phyloP scores from a whole-genome alignment of 2,113 vertebrate genomes.

The Platichthys flesus region DNA sequence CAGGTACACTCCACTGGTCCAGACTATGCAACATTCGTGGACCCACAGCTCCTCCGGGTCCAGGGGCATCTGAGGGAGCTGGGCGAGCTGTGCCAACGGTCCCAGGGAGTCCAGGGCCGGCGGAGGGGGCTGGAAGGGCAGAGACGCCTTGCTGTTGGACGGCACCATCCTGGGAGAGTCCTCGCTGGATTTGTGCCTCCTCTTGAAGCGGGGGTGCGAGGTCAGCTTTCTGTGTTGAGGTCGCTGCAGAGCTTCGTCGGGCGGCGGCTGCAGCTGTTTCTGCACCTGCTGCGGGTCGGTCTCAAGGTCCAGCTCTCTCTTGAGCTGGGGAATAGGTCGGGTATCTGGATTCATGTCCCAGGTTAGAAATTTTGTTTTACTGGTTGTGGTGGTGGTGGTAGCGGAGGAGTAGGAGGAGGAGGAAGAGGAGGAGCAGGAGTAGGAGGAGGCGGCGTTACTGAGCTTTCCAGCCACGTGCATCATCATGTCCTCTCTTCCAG shows the following conservation, averaged over 20 bases:
- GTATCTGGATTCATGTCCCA: constrained; percentile 79
- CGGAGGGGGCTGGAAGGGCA: constrained; percentile 88
- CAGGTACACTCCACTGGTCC: constrained; percentile 98
- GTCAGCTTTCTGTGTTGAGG: constrained; percentile 90
- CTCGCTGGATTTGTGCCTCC: constrained; percentile 95
- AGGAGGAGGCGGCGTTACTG: constrained; percentile 53
- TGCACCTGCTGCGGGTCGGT: constrained; percentile 45
- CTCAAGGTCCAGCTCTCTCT: constrained; percentile 72
- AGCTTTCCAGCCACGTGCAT: constrained; percentile 41
- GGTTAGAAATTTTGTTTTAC: constrained; percentile 78
- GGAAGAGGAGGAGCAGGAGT: constrained; percentile 57
- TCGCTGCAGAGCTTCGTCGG: constrained; percentile 83
- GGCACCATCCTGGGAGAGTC: constrained; percentile 89
- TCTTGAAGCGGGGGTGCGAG: constrained; percentile 94
- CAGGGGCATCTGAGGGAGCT: constrained; percentile 98
- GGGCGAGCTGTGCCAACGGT: constrained; percentile 91
- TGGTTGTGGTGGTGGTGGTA: constrained; percentile 74
- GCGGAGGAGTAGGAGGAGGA: constrained; percentile 24
- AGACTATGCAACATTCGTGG: constrained; percentile 96
- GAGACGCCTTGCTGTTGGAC: constrained; percentile 88
- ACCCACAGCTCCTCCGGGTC: constrained; percentile 99
- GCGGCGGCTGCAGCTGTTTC: constrained; percentile 70
- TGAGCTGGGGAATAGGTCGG: constrained; percentile 65
- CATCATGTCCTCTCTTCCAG: constrained; percentile 64
- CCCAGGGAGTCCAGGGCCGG: constrained; percentile 88